These are phyloP conservation scores for Vidua macroura DNA, from an alignment of 2,113 vertebrate species.

Conservation along the genomic window DNA sequence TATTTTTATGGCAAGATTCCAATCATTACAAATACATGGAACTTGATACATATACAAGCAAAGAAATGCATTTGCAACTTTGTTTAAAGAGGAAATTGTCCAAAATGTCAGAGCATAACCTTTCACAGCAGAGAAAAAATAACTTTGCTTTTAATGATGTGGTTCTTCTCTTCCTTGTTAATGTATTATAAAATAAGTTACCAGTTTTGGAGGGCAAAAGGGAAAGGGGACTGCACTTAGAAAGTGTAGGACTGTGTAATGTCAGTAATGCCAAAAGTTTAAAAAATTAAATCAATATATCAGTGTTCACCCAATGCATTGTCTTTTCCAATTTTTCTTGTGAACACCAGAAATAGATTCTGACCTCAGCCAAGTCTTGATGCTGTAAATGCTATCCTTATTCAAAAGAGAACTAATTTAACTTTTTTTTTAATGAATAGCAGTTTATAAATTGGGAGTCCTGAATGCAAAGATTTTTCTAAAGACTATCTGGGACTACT, in stretches of 20 bases:
- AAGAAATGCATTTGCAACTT: constrained; percentile 43
- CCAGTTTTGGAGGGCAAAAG: background rate
- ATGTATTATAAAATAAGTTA: constrained; percentile 2
- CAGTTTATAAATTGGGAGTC: background rate
- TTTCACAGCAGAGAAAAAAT: constrained; percentile 34
- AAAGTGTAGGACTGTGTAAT: background rate
- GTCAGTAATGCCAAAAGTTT: background rate
- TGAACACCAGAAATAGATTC: background rate
- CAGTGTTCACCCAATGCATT: background rate
- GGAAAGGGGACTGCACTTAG: background rate
- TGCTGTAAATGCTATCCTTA: background rate
- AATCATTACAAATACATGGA: constrained; percentile 8
- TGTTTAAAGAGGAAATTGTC: constrained; percentile 43
- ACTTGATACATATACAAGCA: constrained; percentile 20
- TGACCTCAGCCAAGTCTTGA: background rate
- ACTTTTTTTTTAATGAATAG: background rate
- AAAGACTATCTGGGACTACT: background rate
- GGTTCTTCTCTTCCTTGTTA: constrained; percentile 25
- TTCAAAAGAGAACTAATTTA: background rate
- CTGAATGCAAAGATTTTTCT: background rate
- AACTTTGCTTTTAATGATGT: constrained; percentile 22
- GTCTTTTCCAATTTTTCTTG: background rate
- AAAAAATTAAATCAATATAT: constrained; percentile 22
- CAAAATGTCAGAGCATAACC: constrained; percentile 46
- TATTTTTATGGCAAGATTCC: constrained; percentile 53